These are phyloP conservation scores for Erythrolamprus reginae DNA, from an alignment of 2,113 vertebrate genomes.

Conservation along the genomic window DNA sequence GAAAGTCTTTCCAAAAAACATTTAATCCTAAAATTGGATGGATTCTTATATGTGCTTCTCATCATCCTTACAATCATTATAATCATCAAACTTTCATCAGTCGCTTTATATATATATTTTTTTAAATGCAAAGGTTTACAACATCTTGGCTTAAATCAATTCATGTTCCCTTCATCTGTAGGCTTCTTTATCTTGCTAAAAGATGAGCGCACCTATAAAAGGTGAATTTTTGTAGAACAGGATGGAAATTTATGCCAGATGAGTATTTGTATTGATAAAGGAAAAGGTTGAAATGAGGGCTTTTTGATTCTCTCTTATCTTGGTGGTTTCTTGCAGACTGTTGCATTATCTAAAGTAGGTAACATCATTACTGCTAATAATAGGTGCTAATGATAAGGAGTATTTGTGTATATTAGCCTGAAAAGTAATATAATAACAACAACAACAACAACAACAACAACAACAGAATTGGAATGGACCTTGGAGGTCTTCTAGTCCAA, in stretches of 20 bases:
- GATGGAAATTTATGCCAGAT: background rate
- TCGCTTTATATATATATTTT: too few relatives aligned
- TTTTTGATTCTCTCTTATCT: background rate
- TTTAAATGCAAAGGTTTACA: too few relatives aligned
- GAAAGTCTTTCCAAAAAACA: background rate
- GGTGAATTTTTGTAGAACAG: background rate
- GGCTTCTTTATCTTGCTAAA: too few relatives aligned
- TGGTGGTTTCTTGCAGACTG: background rate
- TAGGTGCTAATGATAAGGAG: background rate
- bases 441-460: too few relatives aligned
- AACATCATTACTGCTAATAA: background rate
- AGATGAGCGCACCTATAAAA: background rate
- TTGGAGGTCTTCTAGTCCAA: too few relatives aligned
- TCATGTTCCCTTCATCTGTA: background rate
- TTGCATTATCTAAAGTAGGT: background rate
- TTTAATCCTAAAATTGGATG: background rate
- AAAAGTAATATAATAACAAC: too few relatives aligned
- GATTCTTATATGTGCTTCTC: background rate
- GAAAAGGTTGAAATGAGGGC: background rate
- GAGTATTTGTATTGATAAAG: background rate
- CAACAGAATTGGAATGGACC: too few relatives aligned
- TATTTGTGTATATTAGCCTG: background rate
- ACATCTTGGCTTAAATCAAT: too few relatives aligned
- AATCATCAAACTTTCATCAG: too few relatives aligned
- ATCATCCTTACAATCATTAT: too few relatives aligned